Evolutionary conservation across 92 coral and sea anemone species (phyloP), one percentile per base, ranked within the genome.

Genomic region (Zoanthus sociatus): DNA sequence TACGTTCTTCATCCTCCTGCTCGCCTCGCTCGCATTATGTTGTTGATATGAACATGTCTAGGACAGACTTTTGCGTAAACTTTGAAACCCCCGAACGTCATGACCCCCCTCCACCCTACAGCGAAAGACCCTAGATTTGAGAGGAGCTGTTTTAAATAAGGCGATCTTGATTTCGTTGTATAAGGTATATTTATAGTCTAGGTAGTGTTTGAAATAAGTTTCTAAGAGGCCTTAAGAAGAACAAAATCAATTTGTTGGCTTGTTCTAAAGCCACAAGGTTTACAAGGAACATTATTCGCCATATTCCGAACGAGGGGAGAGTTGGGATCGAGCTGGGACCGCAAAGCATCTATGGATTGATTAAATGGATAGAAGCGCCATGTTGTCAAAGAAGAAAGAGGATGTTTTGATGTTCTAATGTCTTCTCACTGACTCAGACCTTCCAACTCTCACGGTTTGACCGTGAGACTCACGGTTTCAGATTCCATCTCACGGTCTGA

Each of bases 71-170:
- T 53, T 92, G 93, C 82, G 87, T 94, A 56, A 94, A 87, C 68
- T 94, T 89, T 74, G 92, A 93, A 58, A 63, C 84, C 4, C 83
- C 94, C 20, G 88, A 90, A 42, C 77, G 98, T 21, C 98, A 94
- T 71, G 98, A 94, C 60, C 98, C 98, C 45, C 98, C 98, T 11
- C 98, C 98, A 12, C 98, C 98, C 10, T 94, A 94, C 75, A 93
- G 89, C 21, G 93, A 91, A 75, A 89, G 83, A 17, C 85, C 85
- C 10, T 81, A 81, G 75, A 9, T 9, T 79, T 55, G 18, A 14
- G 10, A 18, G 21, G 7, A 18, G 47, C 70, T 7, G 69, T 3
- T 26, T 26, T 10, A 14, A 17, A 14, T 3, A 55, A 42, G 15
- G 9, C 26, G 46, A 17, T 31, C 30, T 30, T 37, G 51, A 68